Conservation (phyloP, 2,797 vertebrate genomes). For the Eupleurogrammus muticus region DNA sequence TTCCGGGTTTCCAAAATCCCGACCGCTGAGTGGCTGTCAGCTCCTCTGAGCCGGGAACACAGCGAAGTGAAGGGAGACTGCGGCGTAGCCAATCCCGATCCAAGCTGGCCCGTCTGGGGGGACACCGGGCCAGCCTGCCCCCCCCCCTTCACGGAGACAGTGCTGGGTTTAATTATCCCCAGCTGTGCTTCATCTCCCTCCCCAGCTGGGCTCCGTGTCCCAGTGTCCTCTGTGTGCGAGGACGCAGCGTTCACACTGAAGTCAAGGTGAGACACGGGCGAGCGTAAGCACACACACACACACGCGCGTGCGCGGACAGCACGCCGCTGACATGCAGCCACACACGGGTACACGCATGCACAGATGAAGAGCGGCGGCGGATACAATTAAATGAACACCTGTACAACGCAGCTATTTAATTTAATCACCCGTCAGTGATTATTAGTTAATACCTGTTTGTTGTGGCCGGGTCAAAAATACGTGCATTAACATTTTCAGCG, state of each 20-base stretch:
- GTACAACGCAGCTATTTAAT: slow-evolving; percentile 2
- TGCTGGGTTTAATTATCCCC: slow-evolving; percentile 84
- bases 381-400: slow-evolving; percentile 20
- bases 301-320: background rate
- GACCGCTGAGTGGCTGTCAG: slow-evolving; percentile 58
- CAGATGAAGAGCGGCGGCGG: slow-evolving; percentile 15
- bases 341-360: slow-evolving; percentile 24
- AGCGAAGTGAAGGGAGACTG: slow-evolving; percentile 42
- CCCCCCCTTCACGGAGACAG: slow-evolving; percentile 69
- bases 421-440: background rate
- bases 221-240: slow-evolving; percentile 79
- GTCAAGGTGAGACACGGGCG: slow-evolving; percentile 72
- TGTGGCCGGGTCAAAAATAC: slow-evolving; percentile 4
- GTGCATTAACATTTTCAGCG: slow-evolving; percentile 6
- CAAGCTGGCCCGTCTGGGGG: slow-evolving; percentile 66
- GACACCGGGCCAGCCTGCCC: slow-evolving; percentile 52
- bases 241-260: slow-evolving; percentile 55
- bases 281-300: slow-evolving; percentile 12
- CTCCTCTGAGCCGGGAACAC: slow-evolving; percentile 56
- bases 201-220: slow-evolving; percentile 79
- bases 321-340: slow-evolving; percentile 17
- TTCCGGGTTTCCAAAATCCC: slow-evolving; percentile 60
- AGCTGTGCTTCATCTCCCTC: slow-evolving; percentile 81
- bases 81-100: slow-evolving; percentile 37
- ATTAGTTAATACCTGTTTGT: background rate